These are phyloP conservation scores for Molothrus ater DNA, from an alignment of 2,797 vertebrate genomes.

Conservation along the genomic window DNA sequence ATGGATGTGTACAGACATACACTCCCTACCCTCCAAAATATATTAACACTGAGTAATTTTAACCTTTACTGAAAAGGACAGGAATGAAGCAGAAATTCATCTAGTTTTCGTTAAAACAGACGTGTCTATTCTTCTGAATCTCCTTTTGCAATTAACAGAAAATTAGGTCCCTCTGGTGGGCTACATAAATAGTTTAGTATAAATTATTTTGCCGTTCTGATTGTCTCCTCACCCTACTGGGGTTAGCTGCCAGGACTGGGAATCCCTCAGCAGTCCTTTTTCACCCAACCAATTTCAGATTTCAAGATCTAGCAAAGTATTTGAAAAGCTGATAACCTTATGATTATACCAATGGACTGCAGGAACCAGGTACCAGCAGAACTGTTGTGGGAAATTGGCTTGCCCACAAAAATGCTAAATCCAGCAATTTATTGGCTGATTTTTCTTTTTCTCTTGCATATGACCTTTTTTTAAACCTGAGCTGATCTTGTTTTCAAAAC, in stretches of 20 bases:
- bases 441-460: not conserved
- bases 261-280: not conserved
- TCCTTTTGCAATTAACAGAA: not conserved
- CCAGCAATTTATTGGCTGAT: not conserved
- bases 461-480: not conserved
- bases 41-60: not conserved
- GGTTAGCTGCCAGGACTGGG: not conserved
- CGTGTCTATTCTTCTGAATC: not conserved
- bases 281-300: not conserved
- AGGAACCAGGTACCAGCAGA: not conserved
- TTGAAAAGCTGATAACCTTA: not conserved
- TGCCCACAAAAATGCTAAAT: not conserved
- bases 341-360: not conserved
- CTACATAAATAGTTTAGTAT: not conserved
- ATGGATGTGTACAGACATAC: not conserved
- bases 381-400: not conserved
- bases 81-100: not conserved
- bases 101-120: not conserved
- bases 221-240: not conserved
- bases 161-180: not conserved
- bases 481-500: not conserved
- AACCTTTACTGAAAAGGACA: not conserved
- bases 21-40: accelerated
- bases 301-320: not conserved
- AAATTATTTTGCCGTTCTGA: not conserved